Conservation (phyloP, 2,797 vertebrate genomes). For the Melanotaenia trifasciata region DNA sequence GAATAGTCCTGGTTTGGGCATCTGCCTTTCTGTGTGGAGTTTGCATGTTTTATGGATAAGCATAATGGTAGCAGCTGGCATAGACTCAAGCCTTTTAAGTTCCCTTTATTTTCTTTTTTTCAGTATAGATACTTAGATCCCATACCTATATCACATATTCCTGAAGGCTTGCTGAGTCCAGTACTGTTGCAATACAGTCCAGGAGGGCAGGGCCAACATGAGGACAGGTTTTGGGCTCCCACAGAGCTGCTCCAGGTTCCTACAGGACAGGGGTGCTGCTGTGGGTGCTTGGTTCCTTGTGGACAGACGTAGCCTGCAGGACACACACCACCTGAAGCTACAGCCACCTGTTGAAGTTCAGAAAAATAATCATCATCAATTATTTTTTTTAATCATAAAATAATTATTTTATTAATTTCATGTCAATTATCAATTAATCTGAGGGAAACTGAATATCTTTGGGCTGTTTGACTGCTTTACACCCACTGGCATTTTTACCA, state of each 20-base stretch:
- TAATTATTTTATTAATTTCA: neutral
- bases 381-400: no score
- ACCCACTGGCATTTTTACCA: neutral
- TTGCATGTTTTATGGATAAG: neutral
- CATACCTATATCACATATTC: slow-evolving; percentile 85
- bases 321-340: slow-evolving; percentile 87
- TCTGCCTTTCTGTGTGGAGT: neutral
- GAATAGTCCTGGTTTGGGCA: neutral
- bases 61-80: neutral
- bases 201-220: slow-evolving; percentile 86
- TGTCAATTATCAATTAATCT: neutral
- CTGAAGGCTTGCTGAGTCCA: slow-evolving; percentile 83
- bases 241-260: slow-evolving; percentile 88
- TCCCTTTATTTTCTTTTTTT: neutral
- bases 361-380: neutral
- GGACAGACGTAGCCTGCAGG: slow-evolving; percentile 87
- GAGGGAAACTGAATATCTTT: neutral
- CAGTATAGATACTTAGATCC: neutral
- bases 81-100: neutral
- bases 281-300: slow-evolving; percentile 81
- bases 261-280: slow-evolving; percentile 84
- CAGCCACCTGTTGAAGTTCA: slow-evolving; percentile 77
- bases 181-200: slow-evolving; percentile 86
- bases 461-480: neutral
- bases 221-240: slow-evolving; percentile 81